Conservation (phyloP, 1,140 invertebrate species). For the Galendromus occidentalis region DNA sequence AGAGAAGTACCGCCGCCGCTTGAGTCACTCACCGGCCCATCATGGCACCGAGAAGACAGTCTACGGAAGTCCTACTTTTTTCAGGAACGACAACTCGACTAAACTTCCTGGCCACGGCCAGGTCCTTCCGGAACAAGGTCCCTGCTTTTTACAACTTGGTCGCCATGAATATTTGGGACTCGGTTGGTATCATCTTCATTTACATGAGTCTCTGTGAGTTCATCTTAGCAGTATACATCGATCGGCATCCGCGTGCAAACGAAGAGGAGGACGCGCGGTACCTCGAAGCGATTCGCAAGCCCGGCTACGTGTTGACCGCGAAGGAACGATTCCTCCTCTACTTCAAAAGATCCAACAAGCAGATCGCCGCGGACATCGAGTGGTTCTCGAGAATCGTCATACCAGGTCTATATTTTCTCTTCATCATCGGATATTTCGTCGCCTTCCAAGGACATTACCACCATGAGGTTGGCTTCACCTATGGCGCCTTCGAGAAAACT, state of each 20-base stretch:
- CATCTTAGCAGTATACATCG: background rate
- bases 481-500: background rate
- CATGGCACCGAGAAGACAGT: too few relatives aligned
- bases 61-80: background rate
- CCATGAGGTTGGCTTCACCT: background rate
- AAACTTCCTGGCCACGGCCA: background rate
- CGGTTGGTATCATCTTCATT: background rate
- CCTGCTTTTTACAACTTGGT: background rate
- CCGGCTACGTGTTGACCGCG: background rate
- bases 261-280: background rate
- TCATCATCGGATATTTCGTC: constrained; percentile 3
- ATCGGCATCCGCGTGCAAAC: background rate
- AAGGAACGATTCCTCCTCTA: background rate
- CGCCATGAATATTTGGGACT: constrained; percentile 7
- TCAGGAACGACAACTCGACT: constrained; percentile 6
- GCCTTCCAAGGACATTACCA: background rate
- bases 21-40: too few relatives aligned
- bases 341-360: background rate
- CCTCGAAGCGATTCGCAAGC: background rate
- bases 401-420: background rate
- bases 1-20: too few relatives aligned
- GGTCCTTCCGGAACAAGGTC: background rate
- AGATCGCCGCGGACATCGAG: background rate
- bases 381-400: background rate
- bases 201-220: background rate